Conservation (phyloP, 2,888 invertebrate species). For the Athripsodes cinereus region DNA sequence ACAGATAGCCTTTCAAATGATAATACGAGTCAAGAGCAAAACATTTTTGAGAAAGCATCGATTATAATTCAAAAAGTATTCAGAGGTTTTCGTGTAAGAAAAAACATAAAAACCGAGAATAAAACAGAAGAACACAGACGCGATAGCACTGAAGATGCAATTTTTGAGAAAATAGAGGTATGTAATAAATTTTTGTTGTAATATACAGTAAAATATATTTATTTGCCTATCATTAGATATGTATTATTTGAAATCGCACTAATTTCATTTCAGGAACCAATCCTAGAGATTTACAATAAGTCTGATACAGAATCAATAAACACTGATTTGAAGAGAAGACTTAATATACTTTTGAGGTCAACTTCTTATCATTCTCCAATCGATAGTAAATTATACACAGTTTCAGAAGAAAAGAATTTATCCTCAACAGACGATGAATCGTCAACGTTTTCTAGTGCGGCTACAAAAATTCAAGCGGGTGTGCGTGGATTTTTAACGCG, state of each 20-base stretch:
- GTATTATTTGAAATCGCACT: too few relatives aligned
- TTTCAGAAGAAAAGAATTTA: constrained; percentile 47
- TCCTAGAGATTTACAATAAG: neutral
- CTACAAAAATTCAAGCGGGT: constrained; percentile 62
- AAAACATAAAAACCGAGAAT: constrained; percentile 1
- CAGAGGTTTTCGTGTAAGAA: constrained; percentile 24
- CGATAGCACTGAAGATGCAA: neutral
- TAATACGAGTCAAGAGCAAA: neutral
- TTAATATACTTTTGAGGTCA: constrained; percentile 6
- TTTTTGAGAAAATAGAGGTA: constrained; percentile 4
- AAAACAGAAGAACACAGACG: neutral
- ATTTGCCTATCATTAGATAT: too few relatives aligned
- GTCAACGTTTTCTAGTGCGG: constrained; percentile 48
- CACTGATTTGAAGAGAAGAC: constrained; percentile 2
- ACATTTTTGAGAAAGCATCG: constrained; percentile 23
- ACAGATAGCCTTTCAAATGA: neutral
- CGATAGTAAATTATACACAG: constrained; percentile 38
- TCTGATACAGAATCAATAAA: neutral
- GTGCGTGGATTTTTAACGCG: constrained; percentile 62
- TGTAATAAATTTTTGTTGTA: neutral
- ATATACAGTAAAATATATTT: too few relatives aligned
- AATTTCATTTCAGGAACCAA: neutral
- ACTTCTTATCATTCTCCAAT: constrained; percentile 9
- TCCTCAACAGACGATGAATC: constrained; percentile 49
- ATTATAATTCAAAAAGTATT: constrained; percentile 24